Conservation (phyloP, 1,140 invertebrate species). For the Sarcophaga bullata region DNA sequence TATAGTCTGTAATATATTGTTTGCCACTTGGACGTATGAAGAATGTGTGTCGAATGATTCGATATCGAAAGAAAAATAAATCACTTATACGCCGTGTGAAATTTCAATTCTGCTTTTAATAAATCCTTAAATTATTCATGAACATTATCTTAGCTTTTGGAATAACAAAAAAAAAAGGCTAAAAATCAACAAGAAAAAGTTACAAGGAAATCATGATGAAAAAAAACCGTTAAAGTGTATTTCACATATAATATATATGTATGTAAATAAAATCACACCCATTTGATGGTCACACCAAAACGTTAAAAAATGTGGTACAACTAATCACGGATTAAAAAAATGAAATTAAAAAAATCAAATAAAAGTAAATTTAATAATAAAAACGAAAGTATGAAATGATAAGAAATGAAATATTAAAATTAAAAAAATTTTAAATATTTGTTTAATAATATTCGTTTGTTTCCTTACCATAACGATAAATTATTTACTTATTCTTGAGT, state of each 20-base stretch:
- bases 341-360: background rate
- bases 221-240: no score
- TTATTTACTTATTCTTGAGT: no score
- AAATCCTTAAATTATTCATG: background rate
- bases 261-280: conserved; percentile 26
- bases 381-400: background rate
- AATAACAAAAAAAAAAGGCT: background rate
- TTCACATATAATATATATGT: no score
- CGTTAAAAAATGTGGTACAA: background rate
- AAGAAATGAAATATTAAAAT: background rate
- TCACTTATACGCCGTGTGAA: background rate
- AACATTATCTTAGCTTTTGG: background rate
- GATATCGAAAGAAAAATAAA: background rate
- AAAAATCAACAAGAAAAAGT: no score
- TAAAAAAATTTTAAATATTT: background rate
- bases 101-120: background rate
- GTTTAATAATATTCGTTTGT: no score
- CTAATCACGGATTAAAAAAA: background rate
- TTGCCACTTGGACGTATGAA: conserved; percentile 3
- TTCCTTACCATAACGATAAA: no score
- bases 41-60: background rate
- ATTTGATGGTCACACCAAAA: conserved; percentile 17
- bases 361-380: background rate
- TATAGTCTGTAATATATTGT: background rate
- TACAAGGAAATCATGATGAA: no score